phyloP scores from a whole-genome alignment of 2,888 invertebrate genomes.

The Salpingus planirostris region DNA sequence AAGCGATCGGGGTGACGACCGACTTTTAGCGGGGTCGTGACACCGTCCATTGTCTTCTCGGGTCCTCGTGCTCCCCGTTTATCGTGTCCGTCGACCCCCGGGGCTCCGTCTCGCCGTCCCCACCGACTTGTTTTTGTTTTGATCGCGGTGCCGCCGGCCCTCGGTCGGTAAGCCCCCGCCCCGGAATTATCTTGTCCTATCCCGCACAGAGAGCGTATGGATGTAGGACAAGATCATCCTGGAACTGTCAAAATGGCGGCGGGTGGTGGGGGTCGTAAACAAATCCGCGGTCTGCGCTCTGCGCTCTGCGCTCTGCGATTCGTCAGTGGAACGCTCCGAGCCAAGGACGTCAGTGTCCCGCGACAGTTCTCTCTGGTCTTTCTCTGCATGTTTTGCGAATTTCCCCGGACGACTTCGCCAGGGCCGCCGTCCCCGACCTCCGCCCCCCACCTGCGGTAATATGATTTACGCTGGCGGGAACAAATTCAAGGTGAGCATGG shows the following conservation, averaged over 20 bases:
- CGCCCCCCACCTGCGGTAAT: slow-evolving; percentile 30
- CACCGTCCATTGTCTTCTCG: too few species aligned
- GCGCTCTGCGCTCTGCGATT: slow-evolving; percentile 24
- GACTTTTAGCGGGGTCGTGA: too few species aligned
- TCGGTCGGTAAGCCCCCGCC: too few species aligned
- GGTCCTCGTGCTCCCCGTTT: slow-evolving; percentile 3
- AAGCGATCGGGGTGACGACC: too few species aligned
- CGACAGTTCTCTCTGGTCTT: slow-evolving; percentile 18
- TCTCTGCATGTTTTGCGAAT: slow-evolving; percentile 17
- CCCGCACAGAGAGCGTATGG: too few species aligned
- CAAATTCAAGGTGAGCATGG: slow-evolving; percentile 53
- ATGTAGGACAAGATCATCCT: too few species aligned
- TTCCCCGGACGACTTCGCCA: slow-evolving; percentile 6
- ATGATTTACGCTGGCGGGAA: slow-evolving; percentile 58
- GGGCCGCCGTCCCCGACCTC: slow-evolving; percentile 2
- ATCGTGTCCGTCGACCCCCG: slow-evolving; percentile 32
- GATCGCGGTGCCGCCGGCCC: slow-evolving; percentile 22
- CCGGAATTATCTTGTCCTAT: too few species aligned
- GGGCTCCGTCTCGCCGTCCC: slow-evolving; percentile 15
- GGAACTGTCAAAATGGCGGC: too few species aligned
- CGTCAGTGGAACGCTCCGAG: slow-evolving; percentile 10
- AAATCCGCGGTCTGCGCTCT: slow-evolving; percentile 28
- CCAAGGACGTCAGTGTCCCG: slow-evolving; percentile 21
- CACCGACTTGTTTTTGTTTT: slow-evolving; percentile 33
- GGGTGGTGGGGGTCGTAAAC: slow-evolving; percentile 31